Percentiles rank a stretch among this genome's conserved stretches.
Evolutionary conservation across 2,113 vertebrate genomes (phyloP).

Genomic region (Labrus mixtus): DNA sequence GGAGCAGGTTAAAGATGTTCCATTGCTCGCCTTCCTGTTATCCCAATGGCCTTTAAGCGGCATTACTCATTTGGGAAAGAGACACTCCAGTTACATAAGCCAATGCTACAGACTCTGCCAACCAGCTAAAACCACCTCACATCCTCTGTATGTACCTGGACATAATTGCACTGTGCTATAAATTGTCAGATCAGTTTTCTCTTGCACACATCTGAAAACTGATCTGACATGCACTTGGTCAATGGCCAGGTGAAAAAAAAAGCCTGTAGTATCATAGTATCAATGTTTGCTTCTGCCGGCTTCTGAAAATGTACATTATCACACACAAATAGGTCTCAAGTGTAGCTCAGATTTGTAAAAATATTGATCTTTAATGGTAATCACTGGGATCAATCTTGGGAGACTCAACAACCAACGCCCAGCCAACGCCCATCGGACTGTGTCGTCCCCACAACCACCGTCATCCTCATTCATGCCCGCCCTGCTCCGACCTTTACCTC

Average conservation of each 20-base stretch:
- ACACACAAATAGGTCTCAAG: not conserved
- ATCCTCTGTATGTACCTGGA: conserved; percentile 44
- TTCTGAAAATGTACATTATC: not conserved
- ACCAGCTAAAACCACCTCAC: conserved; percentile 47
- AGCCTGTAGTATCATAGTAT: not conserved
- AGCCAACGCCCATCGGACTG: too few relatives aligned
- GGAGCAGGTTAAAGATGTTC: conserved; percentile 70
- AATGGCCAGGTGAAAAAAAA: too few relatives aligned
- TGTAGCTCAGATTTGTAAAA: not conserved
- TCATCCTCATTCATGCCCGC: too few relatives aligned
- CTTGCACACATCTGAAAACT: conserved; percentile 5
- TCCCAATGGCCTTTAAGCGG: conserved; percentile 61
- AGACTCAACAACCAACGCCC: not conserved
- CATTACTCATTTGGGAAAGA: conserved; percentile 75
- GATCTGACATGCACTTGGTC: not conserved
- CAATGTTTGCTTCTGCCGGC: not conserved
- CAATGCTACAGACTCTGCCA: conserved; percentile 55
- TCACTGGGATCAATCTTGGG: not conserved
- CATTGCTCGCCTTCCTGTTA: conserved; percentile 61
- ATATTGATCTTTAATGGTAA: not conserved
- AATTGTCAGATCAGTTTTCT: conserved; percentile 25
- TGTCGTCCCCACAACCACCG: too few relatives aligned
- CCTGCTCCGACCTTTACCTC: too few relatives aligned
- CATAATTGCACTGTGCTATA: conserved; percentile 43
- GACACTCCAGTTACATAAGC: conserved; percentile 73